A percentile compares a stretch with the other conserved stretches of the same genome.
phyloP scores from a whole-genome alignment of 2,888 invertebrate species.

The Anthophora plumipes region DNA sequence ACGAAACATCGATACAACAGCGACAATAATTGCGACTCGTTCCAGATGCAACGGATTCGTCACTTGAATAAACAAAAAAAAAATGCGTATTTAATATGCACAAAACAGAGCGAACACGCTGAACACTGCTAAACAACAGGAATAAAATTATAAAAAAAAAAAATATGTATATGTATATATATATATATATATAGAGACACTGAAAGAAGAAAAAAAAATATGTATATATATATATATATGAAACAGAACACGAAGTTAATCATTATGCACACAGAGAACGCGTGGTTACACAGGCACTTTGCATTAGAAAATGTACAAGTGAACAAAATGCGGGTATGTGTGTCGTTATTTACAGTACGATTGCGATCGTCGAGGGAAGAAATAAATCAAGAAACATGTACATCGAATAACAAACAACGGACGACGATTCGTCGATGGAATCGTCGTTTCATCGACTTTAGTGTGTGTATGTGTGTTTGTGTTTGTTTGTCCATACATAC shows the following conservation, averaged over 20 bases:
- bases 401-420: conserved; percentile 36
- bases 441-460: background rate
- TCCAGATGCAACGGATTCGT: background rate
- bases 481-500: conserved; percentile 31
- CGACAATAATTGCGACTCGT: background rate
- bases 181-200: background rate
- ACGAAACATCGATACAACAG: conserved; percentile 13
- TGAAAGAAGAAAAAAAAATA: background rate
- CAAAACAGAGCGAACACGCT: background rate
- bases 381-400: conserved; percentile 28
- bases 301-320: conserved; percentile 53
- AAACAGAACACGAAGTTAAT: conserved; percentile 24
- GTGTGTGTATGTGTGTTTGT: background rate
- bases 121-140: background rate
- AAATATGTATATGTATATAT: background rate
- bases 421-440: conserved; percentile 16
- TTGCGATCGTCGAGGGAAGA: conserved; percentile 2
- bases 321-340: conserved; percentile 22
- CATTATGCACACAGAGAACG: conserved; percentile 53
- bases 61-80: too few species aligned
- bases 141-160: background rate
- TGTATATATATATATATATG: background rate
- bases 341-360: conserved; percentile 36
- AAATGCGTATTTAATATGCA: conserved; percentile 2
- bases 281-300: conserved; percentile 56